Evolutionary conservation across 2,113 vertebrate species (phyloP).

Genomic region (Craseonycteris thonglongyai): DNA sequence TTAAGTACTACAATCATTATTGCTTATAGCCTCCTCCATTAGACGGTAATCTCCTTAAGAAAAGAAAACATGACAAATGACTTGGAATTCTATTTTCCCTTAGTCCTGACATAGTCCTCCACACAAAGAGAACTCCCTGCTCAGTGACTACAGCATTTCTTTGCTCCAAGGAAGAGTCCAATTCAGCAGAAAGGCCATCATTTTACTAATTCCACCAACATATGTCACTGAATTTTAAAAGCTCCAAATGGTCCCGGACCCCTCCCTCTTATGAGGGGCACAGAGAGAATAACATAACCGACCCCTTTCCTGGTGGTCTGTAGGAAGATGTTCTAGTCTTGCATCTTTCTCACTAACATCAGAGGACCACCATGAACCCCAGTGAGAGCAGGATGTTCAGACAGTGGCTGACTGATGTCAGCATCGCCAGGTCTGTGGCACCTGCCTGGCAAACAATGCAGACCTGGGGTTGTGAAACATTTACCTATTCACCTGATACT

Average conservation of each 20-base stretch:
- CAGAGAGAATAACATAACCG: background rate
- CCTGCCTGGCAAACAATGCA: background rate
- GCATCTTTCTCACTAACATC: background rate
- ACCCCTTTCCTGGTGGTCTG: background rate
- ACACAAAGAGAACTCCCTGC: background rate
- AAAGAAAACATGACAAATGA: background rate
- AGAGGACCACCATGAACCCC: background rate
- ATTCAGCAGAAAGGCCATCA: background rate
- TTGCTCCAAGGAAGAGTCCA: background rate
- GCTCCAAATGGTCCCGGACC: background rate
- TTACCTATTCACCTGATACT: background rate
- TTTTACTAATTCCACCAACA: background rate
- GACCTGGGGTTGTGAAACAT: no score
- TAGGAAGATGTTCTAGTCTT: background rate
- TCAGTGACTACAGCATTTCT: background rate
- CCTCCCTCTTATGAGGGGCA: background rate
- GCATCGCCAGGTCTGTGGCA: background rate
- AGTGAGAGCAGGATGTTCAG: background rate
- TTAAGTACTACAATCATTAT: background rate
- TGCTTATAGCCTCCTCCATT: background rate
- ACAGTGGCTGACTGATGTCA: background rate
- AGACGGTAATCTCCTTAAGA: background rate
- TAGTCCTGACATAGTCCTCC: background rate
- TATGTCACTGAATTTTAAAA: background rate
- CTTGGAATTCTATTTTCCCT: background rate